These are phyloP conservation scores for Aplochiton taeniatus DNA, from an alignment of 2,797 vertebrate genomes.

Conservation along the genomic window DNA sequence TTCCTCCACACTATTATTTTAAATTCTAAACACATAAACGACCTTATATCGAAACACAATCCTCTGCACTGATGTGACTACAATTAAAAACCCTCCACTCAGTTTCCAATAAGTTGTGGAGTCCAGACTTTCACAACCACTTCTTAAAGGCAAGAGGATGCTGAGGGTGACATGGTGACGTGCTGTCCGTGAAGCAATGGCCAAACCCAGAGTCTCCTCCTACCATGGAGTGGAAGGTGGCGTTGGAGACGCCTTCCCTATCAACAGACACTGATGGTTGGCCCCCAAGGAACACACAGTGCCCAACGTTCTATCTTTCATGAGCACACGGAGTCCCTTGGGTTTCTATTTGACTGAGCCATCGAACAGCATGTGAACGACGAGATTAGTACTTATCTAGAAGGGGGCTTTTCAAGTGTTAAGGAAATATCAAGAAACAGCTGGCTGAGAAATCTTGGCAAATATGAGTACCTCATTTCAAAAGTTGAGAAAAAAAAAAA, in stretches of 20 bases:
- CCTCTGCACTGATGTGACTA: too few species aligned
- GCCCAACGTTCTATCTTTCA: background rate
- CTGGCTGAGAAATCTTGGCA: too few species aligned
- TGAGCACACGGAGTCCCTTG: background rate
- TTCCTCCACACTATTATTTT: background rate
- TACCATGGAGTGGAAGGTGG: background rate
- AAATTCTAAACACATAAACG: background rate
- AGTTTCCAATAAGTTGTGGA: slow-evolving; percentile 43
- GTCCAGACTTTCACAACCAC: slow-evolving; percentile 46
- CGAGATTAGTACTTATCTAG: too few species aligned
- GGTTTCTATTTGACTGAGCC: too few species aligned
- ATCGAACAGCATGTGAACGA: background rate
- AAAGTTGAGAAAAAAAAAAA: too few species aligned
- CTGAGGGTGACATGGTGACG: slow-evolving; percentile 42
- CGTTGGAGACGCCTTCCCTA: slow-evolving; percentile 34
- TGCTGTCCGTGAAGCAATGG: slow-evolving; percentile 29
- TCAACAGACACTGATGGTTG: slow-evolving; percentile 6
- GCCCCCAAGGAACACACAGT: background rate
- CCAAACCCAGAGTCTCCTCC: slow-evolving; percentile 40
- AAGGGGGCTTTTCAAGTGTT: too few species aligned
- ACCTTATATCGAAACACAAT: too few species aligned
- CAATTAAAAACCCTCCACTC: background rate
- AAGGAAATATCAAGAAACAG: too few species aligned
- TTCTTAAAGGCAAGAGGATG: slow-evolving; percentile 8
- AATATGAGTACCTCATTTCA: too few species aligned